phyloP scores from a whole-genome alignment of 2,888 invertebrate species.

The Leucania comma region DNA sequence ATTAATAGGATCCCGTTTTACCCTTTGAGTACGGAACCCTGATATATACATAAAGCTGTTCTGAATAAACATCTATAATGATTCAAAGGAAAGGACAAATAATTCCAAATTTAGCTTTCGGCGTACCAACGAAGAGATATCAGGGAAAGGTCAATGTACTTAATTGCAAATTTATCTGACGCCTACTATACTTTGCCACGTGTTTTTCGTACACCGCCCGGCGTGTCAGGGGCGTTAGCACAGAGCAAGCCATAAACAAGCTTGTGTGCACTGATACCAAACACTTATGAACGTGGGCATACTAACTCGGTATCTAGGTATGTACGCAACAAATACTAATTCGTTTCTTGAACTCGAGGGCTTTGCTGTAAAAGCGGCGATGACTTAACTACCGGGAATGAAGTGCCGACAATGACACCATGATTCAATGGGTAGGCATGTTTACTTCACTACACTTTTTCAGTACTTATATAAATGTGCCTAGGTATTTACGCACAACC shows the following conservation, averaged over 20 bases:
- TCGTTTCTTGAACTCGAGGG: conserved; percentile 65
- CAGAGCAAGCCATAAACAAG: conserved; percentile 60
- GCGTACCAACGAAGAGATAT: too few species aligned
- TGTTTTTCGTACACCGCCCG: conserved; percentile 34
- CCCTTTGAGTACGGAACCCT: too few species aligned
- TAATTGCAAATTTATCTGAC: too few species aligned
- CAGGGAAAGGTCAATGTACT: too few species aligned
- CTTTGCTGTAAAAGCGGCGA: conserved; percentile 30
- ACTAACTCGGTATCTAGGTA: not conserved
- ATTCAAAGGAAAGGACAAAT: too few species aligned
- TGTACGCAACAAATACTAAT: conserved; percentile 64
- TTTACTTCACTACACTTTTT: conserved; percentile 6
- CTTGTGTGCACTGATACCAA: conserved; percentile 40
- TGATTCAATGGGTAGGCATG: conserved; percentile 37
- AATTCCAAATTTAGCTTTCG: too few species aligned
- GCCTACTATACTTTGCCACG: conserved; percentile 19
- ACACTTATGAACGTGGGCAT: conserved; percentile 13
- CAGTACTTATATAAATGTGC: not conserved
- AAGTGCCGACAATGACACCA: conserved; percentile 16
- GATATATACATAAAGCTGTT: too few species aligned
- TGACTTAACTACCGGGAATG: conserved; percentile 35
- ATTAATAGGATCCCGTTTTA: too few species aligned
- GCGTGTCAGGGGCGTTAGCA: conserved; percentile 44
- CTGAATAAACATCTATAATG: too few species aligned
- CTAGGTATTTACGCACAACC: not conserved